A percentile compares a stretch with the other conserved stretches of the same genome.
Conservation (phyloP, 2,888 invertebrate species). For the Acleris holmiana region DNA sequence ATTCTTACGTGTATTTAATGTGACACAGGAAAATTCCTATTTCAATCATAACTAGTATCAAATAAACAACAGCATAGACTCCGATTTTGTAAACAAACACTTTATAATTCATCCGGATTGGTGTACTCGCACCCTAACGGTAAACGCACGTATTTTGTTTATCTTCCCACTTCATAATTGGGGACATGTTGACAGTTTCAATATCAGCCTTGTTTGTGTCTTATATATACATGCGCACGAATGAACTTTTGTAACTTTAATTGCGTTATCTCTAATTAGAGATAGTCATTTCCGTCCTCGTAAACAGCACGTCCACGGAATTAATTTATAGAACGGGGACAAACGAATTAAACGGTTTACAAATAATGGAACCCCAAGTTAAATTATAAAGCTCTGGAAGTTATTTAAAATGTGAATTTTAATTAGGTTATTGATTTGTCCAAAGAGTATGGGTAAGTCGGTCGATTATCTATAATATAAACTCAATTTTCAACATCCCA, state of each 20-base stretch:
- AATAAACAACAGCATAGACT: neutral
- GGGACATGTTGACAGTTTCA: conserved; percentile 67
- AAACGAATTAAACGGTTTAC: conserved; percentile 11
- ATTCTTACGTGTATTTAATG: no score
- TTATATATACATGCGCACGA: conserved; percentile 58
- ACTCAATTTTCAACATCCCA: no score
- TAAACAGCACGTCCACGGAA: conserved; percentile 41
- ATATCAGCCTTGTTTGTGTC: conserved; percentile 56
- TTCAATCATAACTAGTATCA: no score
- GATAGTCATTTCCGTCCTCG: conserved; percentile 53
- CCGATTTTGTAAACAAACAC: conserved; percentile 2
- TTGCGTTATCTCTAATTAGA: conserved; percentile 57
- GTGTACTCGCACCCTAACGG: conserved; percentile 45
- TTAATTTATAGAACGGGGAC: conserved; percentile 22
- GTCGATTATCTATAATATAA: neutral
- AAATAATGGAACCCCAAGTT: no score
- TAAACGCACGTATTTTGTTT: conserved; percentile 50
- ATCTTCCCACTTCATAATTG: conserved; percentile 69
- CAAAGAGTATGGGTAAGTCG: conserved; percentile 12
- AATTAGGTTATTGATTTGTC: neutral
- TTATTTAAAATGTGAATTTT: no score
- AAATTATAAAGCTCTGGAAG: no score
- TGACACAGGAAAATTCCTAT: no score
- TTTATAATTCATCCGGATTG: conserved; percentile 41
- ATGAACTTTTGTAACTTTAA: conserved; percentile 67